Base-by-base conservation (phyloP, 2,797 vertebrate species). In the Hyperoplus immaculatus region DNA sequence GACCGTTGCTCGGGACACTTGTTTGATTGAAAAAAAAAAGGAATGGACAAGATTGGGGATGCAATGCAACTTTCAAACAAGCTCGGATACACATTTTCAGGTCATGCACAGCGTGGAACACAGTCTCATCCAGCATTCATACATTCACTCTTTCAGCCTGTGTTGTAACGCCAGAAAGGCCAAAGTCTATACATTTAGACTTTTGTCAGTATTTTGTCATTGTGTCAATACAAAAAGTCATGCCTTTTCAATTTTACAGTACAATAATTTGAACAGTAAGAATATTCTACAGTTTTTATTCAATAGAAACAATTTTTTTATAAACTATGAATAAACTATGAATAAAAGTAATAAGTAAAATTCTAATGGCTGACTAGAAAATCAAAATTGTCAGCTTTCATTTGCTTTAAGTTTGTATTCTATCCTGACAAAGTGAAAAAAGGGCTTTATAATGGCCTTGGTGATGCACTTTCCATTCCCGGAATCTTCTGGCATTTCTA, bases 41-140 rank as follows among this genome's bases (percentile, higher is more conserved):
- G 58, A 39, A 4, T 38, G 21, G 10, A 64, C 4, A 47, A 65
- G 36, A 59, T 47, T 61, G 3, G 5, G 83, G 72, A 73, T 70
- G 79, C 67, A 78, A 70, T 39, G 36, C 71, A 74, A 39, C 15
- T 16, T 45, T 75, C 72, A 61, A 39, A 85, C 75, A 75, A 74
- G 41, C 65, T 56, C 2, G 36, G 69, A 56, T 14, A 55, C 57
- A 74, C 39, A 55, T 67, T 59, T 75, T 56, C 47, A 71, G 67
- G 49, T 69, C 80, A 92, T 87, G 83, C 89, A 85, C 41, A 43
- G 70, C 69, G 45, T 13, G 46, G 66, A 42, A 59, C 58, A 75
- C 71, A 62, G 54, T 54, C 63, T 72, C 14, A 3, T 69, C 45
- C 36, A 67, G 50, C 29, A 29, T 29, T 41, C 36, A 75, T 43